Evolutionary conservation across 1,140 invertebrate genomes (phyloP).

Genomic region (Rhizoglyphus robini): DNA sequence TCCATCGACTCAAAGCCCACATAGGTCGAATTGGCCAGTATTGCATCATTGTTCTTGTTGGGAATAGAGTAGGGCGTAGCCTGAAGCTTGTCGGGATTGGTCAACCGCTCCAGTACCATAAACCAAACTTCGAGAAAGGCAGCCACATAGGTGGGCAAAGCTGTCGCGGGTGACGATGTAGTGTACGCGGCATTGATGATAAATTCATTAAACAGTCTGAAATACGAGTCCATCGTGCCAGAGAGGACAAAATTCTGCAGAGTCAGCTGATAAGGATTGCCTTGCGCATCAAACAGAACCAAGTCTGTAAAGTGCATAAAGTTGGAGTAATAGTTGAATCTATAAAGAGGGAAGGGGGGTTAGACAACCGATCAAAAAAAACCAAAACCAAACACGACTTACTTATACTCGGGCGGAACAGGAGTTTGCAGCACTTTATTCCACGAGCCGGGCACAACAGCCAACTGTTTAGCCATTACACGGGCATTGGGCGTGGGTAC

Average conservation of each 20-base stretch:
- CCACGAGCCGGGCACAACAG: too few relatives aligned
- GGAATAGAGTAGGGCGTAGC: not conserved
- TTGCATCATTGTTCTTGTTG: not conserved
- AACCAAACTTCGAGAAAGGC: not conserved
- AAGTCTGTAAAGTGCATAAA: not conserved
- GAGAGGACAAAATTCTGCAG: not conserved
- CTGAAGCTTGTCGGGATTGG: not conserved
- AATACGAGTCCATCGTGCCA: not conserved
- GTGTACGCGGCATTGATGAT: not conserved
- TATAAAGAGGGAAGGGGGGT: too few relatives aligned
- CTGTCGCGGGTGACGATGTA: too few relatives aligned
- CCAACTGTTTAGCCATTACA: too few relatives aligned
- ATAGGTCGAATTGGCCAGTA: not conserved
- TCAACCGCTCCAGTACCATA: not conserved
- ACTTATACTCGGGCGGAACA: too few relatives aligned
- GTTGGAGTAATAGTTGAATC: not conserved
- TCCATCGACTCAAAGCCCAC: constrained; percentile 3
- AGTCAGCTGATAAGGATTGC: not conserved
- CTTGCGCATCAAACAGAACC: not conserved
- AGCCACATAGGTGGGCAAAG: not conserved
- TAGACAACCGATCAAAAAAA: too few relatives aligned
- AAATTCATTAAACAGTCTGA: not conserved
- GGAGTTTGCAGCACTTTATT: too few relatives aligned
- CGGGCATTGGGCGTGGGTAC: too few relatives aligned
- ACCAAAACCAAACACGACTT: too few relatives aligned